Percentiles rank a stretch among this genome's conserved stretches.
Conservation (phyloP, 1,140 invertebrate species). For the Sitobion miscanthi region DNA sequence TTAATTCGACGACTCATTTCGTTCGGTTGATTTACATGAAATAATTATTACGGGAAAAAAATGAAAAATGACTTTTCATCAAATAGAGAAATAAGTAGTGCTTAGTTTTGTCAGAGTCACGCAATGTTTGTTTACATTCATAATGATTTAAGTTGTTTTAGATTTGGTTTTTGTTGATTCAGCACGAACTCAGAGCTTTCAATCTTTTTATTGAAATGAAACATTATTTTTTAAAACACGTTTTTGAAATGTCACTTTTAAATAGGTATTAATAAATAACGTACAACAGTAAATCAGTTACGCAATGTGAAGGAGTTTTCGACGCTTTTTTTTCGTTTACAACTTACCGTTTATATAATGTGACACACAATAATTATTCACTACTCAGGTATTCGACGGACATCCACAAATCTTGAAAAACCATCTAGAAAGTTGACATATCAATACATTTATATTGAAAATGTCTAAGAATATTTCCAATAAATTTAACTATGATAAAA, state of each 20-base stretch:
- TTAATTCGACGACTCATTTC: constrained; percentile 32
- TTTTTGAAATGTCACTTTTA: background rate
- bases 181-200: background rate
- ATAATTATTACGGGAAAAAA: background rate
- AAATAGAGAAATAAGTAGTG: background rate
- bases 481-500: background rate
- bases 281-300: background rate
- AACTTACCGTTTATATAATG: background rate
- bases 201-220: background rate
- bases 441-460: background rate
- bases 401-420: background rate
- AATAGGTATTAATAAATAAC: background rate
- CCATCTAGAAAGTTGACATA: background rate
- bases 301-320: background rate
- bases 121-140: background rate
- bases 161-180: background rate
- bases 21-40: background rate
- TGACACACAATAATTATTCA: background rate
- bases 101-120: background rate
- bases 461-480: background rate
- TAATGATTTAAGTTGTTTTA: background rate
- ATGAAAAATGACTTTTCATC: background rate
- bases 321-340: background rate
- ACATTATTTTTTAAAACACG: background rate
- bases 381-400: background rate